phyloP scores from a whole-genome alignment of 2,888 invertebrate species.

The Carpatolechia fugitivella region DNA sequence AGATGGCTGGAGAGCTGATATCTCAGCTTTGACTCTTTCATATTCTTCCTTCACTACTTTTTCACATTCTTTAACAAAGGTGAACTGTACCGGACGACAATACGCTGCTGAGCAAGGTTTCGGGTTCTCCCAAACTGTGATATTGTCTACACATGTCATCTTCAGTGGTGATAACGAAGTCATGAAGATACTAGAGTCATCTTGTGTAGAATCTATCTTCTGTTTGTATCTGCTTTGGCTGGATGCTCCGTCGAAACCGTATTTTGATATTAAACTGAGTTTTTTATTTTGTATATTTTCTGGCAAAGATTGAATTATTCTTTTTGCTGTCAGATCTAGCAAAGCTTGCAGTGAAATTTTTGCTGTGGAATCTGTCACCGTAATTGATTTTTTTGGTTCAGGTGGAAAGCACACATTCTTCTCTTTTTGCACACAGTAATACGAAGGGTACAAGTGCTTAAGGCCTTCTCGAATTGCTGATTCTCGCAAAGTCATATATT shows the following conservation, averaged over 20 bases:
- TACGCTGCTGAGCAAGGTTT: constrained; percentile 17
- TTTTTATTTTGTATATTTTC: constrained; percentile 14
- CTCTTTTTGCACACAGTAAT: constrained; percentile 6
- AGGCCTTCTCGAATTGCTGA: constrained; percentile 8
- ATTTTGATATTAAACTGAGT: constrained; percentile 16
- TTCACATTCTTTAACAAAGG: constrained; percentile 18
- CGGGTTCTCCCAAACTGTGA: constrained; percentile 17
- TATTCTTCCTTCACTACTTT: constrained; percentile 9
- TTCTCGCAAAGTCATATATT: constrained; percentile 11
- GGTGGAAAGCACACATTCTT: too few relatives aligned
- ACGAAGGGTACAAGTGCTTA: constrained; percentile 9
- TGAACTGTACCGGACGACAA: constrained; percentile 17
- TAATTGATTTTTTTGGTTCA: constrained; percentile 2
- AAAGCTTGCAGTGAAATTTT: constrained; percentile 20
- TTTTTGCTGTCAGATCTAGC: constrained; percentile 18
- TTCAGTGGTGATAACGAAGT: constrained; percentile 18
- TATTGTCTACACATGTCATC: constrained; percentile 2
- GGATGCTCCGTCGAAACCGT: constrained; percentile 18
- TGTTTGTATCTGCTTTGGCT: constrained; percentile 19
- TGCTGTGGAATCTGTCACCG: constrained; percentile 22
- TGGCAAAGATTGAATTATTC: constrained; percentile 16
- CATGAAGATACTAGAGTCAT: constrained; percentile 20
- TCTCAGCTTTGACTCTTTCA: constrained; percentile 13
- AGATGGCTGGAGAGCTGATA: constrained; percentile 6
- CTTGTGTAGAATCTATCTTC: constrained; percentile 11